phyloP scores from a whole-genome alignment of 2,888 invertebrate species.

The Rapana venosa region DNA sequence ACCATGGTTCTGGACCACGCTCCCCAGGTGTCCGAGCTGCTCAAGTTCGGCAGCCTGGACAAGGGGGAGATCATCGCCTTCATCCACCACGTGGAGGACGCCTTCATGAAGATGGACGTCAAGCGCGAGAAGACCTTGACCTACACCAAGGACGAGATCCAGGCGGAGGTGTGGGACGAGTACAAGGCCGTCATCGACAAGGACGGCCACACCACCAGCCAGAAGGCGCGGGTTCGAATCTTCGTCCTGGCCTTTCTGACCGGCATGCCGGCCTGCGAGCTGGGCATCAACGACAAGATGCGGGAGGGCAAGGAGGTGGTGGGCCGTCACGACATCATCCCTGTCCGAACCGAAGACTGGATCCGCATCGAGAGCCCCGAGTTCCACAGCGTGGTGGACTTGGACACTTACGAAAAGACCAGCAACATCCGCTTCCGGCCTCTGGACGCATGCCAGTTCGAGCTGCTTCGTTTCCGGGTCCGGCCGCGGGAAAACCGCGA shows the following conservation, averaged over 20 bases:
- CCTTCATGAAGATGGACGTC: slow-evolving; percentile 81
- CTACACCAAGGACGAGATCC: slow-evolving; percentile 78
- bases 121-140: slow-evolving; percentile 74
- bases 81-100: slow-evolving; percentile 93
- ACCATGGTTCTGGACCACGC: slow-evolving; percentile 91
- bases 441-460: slow-evolving; percentile 98
- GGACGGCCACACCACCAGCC: slow-evolving; percentile 79
- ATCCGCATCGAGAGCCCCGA: slow-evolving; percentile 95
- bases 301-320: slow-evolving; percentile 99
- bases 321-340: slow-evolving; percentile 98
- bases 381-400: slow-evolving; percentile 95
- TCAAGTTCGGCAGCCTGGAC: slow-evolving; percentile 94
- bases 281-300: slow-evolving; percentile 97
- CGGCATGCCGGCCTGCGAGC: slow-evolving; percentile 94
- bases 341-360: slow-evolving; percentile 96
- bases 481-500: slow-evolving; percentile 87
- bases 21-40: slow-evolving; percentile 94
- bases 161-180: slow-evolving; percentile 78
- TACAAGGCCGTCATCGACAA: slow-evolving; percentile 75
- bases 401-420: slow-evolving; percentile 88
- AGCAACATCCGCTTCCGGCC: slow-evolving; percentile 83
- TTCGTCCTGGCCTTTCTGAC: slow-evolving; percentile 98
- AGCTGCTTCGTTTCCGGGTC: slow-evolving; percentile 95
- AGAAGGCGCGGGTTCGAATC: slow-evolving; percentile 95
- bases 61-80: slow-evolving; percentile 95